Base-by-base conservation (phyloP, 1,140 invertebrate genomes). In the Microplitis demolitor region DNA sequence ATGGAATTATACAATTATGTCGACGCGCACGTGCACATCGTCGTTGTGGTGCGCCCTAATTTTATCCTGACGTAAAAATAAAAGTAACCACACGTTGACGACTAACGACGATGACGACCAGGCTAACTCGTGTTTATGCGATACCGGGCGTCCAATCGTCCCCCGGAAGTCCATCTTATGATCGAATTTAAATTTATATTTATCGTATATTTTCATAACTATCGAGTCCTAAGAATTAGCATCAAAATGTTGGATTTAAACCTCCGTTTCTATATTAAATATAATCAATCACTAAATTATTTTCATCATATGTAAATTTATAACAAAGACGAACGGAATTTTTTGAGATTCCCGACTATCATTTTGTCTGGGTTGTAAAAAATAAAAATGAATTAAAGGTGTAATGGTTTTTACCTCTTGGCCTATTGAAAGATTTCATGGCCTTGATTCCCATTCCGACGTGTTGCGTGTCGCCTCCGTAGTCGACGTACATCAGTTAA, bases 361-460 rank as follows among this genome's bases (percentile, higher is more conserved):
- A 24, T 1, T 24, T 0, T 24, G 24, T 24, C 24, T 24, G 24
- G 24, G 24, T 24, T 2, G 24, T 24, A 24, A 24, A 24, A 24
- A 24, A 24, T 24, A 67, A 67, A 56, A 60, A 53, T 34, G 45
- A 63, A 53, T 68, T 33, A 54, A 56, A 50, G 58, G 71, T 80
- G 24, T 24, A 24, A 24, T 24, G 24, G 24, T 24, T 24, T 24
- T 79, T 87, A 88, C 86, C 86, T 88, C 85, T 88, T 79, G 86
- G 80, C 83, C 87, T 88, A 82, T 81, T 85, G 79, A 87, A 89
- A 74, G 88, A 87, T 82, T 89, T 89, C 85, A 89, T 87, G 79
- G 87, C 85, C 86, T 88, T 89, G 84, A 88, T 88, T 87, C 87
- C 87, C 87, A 89, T 88, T 81, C 87, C 87, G 86, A 79, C 82